Evolutionary conservation across 1,140 invertebrate species (phyloP), one percentile per base, ranked within the genome.

Genomic region (Orchesella cincta): DNA sequence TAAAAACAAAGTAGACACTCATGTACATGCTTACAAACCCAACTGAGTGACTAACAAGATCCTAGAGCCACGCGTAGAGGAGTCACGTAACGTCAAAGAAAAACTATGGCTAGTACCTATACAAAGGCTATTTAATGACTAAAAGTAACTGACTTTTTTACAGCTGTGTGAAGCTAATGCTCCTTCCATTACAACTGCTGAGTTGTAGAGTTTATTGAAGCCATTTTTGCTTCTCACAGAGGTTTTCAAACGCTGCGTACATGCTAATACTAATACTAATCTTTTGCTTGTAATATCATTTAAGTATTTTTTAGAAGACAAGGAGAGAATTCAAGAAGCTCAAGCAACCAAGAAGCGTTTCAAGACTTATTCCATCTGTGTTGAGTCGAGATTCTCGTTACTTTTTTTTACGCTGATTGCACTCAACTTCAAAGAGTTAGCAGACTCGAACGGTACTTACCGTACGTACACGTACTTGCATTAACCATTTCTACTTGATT

Each of bases 71-170:
- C 39, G 39, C 20, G 8, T 46, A 20, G 39, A 46, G 39, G 39
- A 46, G 39, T 67, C 8, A 31, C n/a, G 28, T 31, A 67, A 67
- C 33, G 62, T 67, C 62, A 67, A n/a, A 57, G 62, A 26, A 29
- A 33, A 31, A 33, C 62, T 67, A 67, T 31, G 8, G 26, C 33
- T 31, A 67, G 62, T 67, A 67, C 62, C 62, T 67, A 33, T 12
- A 31, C 62, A 29, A 29, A 26, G 28, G 62, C 62, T 67, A 33
- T 26, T 67, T 67, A 67, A 67, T 67, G 62, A 67, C 62, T 67
- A 33, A 67, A 67, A 67, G 14, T 67, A 67, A 67, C 62, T 67
- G 62, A 67, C 33, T 67, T 67, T 67, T 29, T 67, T 67, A 33
- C 62, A 67, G 62, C 62, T 67, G 62, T 29, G 26, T 18, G 3